phyloP scores from a whole-genome alignment of 1,140 invertebrate genomes.

The Scaptomyza pallida region DNA sequence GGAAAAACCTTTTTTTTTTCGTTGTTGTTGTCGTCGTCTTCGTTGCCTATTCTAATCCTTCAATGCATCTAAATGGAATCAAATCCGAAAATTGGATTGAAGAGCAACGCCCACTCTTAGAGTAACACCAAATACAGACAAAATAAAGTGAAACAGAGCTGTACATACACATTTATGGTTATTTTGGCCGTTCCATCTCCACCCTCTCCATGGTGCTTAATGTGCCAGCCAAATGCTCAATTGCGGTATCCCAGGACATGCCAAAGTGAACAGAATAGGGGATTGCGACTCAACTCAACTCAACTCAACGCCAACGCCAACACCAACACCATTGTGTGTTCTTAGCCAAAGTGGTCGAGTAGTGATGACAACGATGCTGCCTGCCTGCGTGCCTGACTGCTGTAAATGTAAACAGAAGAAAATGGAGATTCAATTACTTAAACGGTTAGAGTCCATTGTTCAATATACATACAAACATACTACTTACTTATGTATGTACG shows the following conservation, averaged over 20 bases:
- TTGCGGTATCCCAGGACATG: constrained; percentile 81
- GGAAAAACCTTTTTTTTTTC: constrained; percentile 42
- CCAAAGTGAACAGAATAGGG: constrained; percentile 68
- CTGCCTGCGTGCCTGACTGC: too few relatives aligned
- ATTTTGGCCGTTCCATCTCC: constrained; percentile 20
- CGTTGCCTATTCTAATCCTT: constrained; percentile 67
- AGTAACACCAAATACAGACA: constrained; percentile 26
- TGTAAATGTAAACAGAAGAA: constrained; percentile 78
- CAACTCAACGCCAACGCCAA: too few relatives aligned
- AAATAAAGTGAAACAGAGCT: constrained; percentile 5
- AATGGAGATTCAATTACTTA: constrained; percentile 84
- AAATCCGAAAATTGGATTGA: constrained; percentile 81
- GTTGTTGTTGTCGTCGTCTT: too few relatives aligned
- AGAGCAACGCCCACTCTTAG: constrained; percentile 77
- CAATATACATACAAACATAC: constrained; percentile 23
- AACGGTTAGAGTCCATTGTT: constrained; percentile 81
- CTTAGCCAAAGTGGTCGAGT: constrained; percentile 48
- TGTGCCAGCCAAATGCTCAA: constrained; percentile 79
- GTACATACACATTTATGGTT: constrained; percentile 25
- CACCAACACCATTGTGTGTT: constrained; percentile 61
- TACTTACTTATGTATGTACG: constrained; percentile 12
- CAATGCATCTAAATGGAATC: constrained; percentile 74
- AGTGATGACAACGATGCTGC: constrained; percentile 1
- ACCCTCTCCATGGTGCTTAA: constrained; percentile 44
- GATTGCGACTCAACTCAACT: constrained; percentile 47